Base-by-base conservation (phyloP, 2,888 invertebrate genomes). In the Chrysotoxum bicinctum region DNA sequence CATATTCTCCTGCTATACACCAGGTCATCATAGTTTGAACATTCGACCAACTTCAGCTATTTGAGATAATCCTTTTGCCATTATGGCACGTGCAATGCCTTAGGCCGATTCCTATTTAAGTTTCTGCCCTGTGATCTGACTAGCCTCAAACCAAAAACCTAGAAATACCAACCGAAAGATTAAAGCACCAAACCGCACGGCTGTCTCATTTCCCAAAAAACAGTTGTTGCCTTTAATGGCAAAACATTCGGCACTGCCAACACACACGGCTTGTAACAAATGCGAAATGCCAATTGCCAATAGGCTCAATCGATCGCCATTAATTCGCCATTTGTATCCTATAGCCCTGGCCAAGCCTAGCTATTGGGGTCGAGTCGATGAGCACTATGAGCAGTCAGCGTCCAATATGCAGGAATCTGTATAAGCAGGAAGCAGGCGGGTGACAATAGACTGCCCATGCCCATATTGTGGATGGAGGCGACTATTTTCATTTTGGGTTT, bases 251-350 rank as follows among this genome's bases (percentile, higher is more conserved):
- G 37, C 60, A 52, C 21, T 43, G 32, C 50, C 58, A 58, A 21
- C 50, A n/a, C 14, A 23, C 23, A 50, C 7, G 8, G 58, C 64
- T 75, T 77, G 73, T 52, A 77, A 85, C 76, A 81, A 85, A 81
- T 85, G 85, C 62, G 56, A 80, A 69, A 81, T 77, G 76, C 85
- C 85, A 85, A 85, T 85, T 76, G 85, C 77, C 85, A 80, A 73
- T 81, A 73, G 85, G 85, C 77, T 85, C 81, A 85, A 85, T 85
- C 85, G 85, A 85, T 81, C 23, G 81, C 77, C 84, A 85, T 85
- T 85, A 85, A 85, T 85, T 85, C 80, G 72, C 72, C 76, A 81
- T 85, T 85, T 85, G 73, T 73, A 23, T 66, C 48, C 66, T 32
- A 5, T 62, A 62, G 23, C n/a, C 23, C 37, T 60, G 10, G 8